phyloP scores from a whole-genome alignment of 2,888 invertebrate species.

The Eurois occulta region DNA sequence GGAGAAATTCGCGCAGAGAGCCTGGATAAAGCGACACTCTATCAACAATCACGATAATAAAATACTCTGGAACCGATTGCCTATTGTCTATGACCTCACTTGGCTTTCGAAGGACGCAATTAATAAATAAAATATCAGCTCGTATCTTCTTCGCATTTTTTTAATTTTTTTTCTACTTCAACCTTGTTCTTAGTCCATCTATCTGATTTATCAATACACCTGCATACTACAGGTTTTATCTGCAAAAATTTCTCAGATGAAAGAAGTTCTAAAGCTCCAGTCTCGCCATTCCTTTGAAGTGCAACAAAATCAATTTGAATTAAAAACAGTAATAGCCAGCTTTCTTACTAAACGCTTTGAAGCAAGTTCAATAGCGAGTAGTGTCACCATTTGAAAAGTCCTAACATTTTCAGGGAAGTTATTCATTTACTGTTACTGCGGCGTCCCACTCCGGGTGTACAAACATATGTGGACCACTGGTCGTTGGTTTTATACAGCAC shows the following conservation, averaged over 20 bases:
- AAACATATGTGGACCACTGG: no score
- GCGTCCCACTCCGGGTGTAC: background rate
- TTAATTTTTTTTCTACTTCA: background rate
- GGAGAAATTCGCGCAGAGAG: background rate
- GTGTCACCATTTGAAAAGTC: background rate
- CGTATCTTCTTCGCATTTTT: no score
- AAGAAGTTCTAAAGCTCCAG: background rate
- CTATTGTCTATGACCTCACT: no score
- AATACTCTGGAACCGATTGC: no score
- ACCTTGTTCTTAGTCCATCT: background rate
- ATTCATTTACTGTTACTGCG: background rate
- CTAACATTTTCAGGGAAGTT: background rate
- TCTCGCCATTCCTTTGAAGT: constrained; percentile 35
- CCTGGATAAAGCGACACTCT: no score
- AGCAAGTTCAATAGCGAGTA: constrained; percentile 25
- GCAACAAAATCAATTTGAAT: constrained; percentile 40
- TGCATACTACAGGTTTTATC: background rate
- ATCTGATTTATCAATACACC: background rate
- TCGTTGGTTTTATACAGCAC: no score
- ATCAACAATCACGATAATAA: background rate
- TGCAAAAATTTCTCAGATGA: background rate
- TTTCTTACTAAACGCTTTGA: constrained; percentile 34
- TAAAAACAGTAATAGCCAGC: constrained; percentile 20
- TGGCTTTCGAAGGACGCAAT: no score
- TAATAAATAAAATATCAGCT: background rate